phyloP scores from a whole-genome alignment of 1,140 invertebrate genomes.

The Drosophila subobscura region DNA sequence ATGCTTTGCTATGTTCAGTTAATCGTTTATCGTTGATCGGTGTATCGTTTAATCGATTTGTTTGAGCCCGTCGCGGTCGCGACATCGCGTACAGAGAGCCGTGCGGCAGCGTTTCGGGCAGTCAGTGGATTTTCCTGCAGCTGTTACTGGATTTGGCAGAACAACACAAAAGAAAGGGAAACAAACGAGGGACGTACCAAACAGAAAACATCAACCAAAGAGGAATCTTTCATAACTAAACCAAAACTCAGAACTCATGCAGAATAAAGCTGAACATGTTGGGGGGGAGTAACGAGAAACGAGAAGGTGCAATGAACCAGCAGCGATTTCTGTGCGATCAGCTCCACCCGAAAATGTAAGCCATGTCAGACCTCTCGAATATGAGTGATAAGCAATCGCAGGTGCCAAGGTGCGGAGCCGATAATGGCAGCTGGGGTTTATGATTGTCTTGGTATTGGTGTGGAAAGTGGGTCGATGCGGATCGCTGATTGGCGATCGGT shows the following conservation, averaged over 20 bases:
- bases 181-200: background rate
- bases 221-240: background rate
- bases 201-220: conserved; percentile 16
- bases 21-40: conserved; percentile 4
- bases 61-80: conserved; percentile 23
- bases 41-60: background rate
- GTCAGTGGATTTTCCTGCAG: conserved; percentile 23
- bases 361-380: background rate
- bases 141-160: conserved; percentile 11
- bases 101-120: conserved; percentile 3
- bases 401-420: conserved; percentile 50
- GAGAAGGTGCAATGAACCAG: conserved; percentile 37
- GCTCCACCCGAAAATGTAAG: background rate
- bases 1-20: conserved; percentile 40
- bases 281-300: background rate
- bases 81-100: background rate
- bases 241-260: conserved; percentile 44
- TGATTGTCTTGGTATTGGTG: background rate
- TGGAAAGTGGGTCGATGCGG: conserved; percentile 55
- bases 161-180: conserved; percentile 14
- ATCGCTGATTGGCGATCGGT: conserved; percentile 37
- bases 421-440: conserved; percentile 15
- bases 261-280: conserved; percentile 27
- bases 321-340: conserved; percentile 8
- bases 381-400: conserved; percentile 37